Evolutionary conservation across 2,797 vertebrate species (phyloP), one percentile per base, ranked within the genome.

Genomic region (Siniperca scherzeri): DNA sequence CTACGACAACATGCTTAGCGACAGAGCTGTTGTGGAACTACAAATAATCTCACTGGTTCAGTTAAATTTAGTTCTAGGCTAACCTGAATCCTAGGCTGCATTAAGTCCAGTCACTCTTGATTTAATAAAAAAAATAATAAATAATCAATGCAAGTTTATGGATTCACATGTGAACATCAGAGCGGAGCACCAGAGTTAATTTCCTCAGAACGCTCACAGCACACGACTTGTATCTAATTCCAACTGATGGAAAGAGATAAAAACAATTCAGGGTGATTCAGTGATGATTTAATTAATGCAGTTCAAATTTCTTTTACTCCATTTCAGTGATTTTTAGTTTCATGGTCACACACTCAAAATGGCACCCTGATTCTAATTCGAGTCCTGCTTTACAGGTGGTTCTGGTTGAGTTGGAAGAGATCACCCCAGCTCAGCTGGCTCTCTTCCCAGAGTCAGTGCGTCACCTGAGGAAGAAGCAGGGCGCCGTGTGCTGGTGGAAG

Each of bases 361-460:
- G 2, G 2, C 17, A 22, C 4, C 7, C 10, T 5, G 10, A 16
- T 59, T 74, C 22, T 86, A 64, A 84, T 19, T 1, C 1, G 5
- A 22, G 2, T 11, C 0, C 25, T 59, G 21, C 3, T 77, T 72
- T 68, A 12, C 96, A 97, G 94, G 94, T 98, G 38, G 92, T 98
- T 68, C 95, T 99, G 79, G 95, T 99, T 42, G 97, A 99, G 91
- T 71, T 99, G 86, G 97, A 97, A 77, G 95, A 97, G 92, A 95
- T 98, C 83, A 91, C 87, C 36, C 94, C 97, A 12, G 96, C 80
- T 70, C 95, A 91, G 87, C 84, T 94, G 74, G 93, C 83, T 13
- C 78, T 91, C 70, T 96, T 99, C 93, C 97, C 98, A 0, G 96
- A 97, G 92, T 97, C 98, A 0, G 94, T 99, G 82, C 95, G 91